Conservation (phyloP, 2,888 invertebrate species). For the Epirrita christyi region DNA sequence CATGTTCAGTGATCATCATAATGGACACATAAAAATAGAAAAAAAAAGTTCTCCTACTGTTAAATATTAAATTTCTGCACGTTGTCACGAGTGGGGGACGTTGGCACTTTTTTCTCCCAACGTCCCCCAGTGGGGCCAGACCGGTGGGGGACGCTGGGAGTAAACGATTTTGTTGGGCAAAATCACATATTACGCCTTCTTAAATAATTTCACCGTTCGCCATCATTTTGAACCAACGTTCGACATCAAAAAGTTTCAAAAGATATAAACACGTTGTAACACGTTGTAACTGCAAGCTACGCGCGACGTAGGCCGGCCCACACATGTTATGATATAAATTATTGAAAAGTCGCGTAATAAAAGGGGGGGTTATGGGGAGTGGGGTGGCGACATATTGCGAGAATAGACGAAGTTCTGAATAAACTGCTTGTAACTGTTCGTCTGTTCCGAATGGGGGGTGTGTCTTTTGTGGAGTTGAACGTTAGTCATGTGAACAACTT, state of each 20-base stretch:
- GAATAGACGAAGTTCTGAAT: conserved; percentile 74
- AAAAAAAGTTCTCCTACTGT: too few species aligned
- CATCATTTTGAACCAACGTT: too few species aligned
- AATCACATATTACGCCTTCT: too few species aligned
- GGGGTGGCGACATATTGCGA: conserved; percentile 63
- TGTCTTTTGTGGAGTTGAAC: conserved; percentile 9
- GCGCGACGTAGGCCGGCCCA: conserved; percentile 36
- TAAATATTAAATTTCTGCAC: too few species aligned
- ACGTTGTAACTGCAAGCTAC: conserved; percentile 8
- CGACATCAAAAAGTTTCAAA: neutral
- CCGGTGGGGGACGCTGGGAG: too few species aligned
- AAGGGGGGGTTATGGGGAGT: conserved; percentile 50
- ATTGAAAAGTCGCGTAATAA: conserved; percentile 76
- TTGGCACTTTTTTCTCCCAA: too few species aligned
- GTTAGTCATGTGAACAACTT: conserved; percentile 13
- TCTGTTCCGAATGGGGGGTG: conserved; percentile 13
- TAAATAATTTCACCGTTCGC: too few species aligned
- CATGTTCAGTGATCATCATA: too few species aligned
- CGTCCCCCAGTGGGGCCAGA: too few species aligned
- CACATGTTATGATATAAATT: conserved; percentile 71
- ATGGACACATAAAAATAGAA: too few species aligned
- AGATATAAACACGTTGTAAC: conserved; percentile 16
- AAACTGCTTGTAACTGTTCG: conserved; percentile 59
- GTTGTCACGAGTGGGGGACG: too few species aligned
- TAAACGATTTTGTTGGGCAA: too few species aligned